Evolutionary conservation across 2,888 invertebrate species (phyloP).

Genomic region (Galeruca laticollis): DNA sequence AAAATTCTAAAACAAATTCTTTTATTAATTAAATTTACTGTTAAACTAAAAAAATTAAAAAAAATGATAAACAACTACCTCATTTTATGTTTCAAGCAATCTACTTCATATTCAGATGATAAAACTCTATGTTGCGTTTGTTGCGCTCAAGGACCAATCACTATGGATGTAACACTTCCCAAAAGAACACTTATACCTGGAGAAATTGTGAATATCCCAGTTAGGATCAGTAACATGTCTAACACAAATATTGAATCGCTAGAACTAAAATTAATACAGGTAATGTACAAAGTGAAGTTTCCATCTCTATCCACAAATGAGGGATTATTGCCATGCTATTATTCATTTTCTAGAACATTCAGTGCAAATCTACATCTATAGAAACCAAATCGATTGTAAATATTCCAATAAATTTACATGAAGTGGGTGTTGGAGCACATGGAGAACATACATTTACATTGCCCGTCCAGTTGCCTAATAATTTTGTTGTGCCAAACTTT

Average conservation of each 20-base stretch:
- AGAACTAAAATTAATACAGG: constrained; percentile 76
- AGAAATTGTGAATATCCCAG: constrained; percentile 77
- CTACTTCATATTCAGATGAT: constrained; percentile 76
- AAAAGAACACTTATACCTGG: constrained; percentile 83
- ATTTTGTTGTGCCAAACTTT: constrained; percentile 56
- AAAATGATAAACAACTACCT: too few relatives aligned
- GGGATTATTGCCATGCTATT: too few relatives aligned
- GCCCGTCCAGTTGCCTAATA: constrained; percentile 52
- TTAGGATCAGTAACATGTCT: constrained; percentile 81
- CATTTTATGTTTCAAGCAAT: constrained; percentile 73
- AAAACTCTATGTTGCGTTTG: constrained; percentile 85
- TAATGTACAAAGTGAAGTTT: constrained; percentile 54
- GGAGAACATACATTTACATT: constrained; percentile 58
- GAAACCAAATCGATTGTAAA: constrained; percentile 49
- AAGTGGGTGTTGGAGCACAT: constrained; percentile 60
- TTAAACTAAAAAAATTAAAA: neutral
- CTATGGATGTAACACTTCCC: constrained; percentile 76
- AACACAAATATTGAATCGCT: constrained; percentile 76
- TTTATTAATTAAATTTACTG: too few relatives aligned
- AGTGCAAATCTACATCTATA: constrained; percentile 50
- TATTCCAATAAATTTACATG: constrained; percentile 47
- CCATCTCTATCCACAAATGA: too few relatives aligned
- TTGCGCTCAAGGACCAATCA: constrained; percentile 79
- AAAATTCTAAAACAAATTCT: too few relatives aligned
- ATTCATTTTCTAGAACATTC: constrained; percentile 45